These are phyloP conservation scores for Crypturellus tataupa DNA, from an alignment of 2,797 vertebrate genomes.

Conservation along the genomic window DNA sequence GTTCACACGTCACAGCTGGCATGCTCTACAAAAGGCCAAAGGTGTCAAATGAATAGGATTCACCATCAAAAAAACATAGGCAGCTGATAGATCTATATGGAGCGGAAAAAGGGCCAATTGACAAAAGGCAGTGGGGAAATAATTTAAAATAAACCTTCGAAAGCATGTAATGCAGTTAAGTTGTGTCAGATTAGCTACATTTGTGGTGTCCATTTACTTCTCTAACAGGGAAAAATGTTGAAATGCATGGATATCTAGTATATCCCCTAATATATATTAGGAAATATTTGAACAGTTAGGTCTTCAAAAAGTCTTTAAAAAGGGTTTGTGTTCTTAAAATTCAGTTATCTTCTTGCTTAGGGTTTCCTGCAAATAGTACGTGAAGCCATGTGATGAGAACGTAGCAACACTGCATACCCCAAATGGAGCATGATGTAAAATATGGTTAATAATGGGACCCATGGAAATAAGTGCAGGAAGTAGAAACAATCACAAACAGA, in stretches of 20 bases:
- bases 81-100: background rate
- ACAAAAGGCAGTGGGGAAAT: background rate
- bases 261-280: background rate
- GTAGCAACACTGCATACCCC: background rate
- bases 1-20: background rate
- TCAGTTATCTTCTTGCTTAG: background rate
- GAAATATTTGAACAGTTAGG: background rate
- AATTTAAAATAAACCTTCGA: background rate
- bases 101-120: background rate
- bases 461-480: background rate
- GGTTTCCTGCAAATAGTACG: background rate
- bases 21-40: background rate
- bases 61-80: background rate
- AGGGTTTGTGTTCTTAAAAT: background rate
- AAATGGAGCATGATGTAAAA: background rate
- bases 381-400: background rate
- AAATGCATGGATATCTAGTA: background rate
- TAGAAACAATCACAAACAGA: background rate
- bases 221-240: background rate
- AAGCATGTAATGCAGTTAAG: background rate
- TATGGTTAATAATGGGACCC: background rate
- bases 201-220: background rate
- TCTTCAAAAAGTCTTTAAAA: background rate
- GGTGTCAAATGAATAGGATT: accelerated
- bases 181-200: background rate